These are phyloP conservation scores for Callaeas wilsoni DNA, from an alignment of 2,113 vertebrate genomes.

Conservation along the genomic window DNA sequence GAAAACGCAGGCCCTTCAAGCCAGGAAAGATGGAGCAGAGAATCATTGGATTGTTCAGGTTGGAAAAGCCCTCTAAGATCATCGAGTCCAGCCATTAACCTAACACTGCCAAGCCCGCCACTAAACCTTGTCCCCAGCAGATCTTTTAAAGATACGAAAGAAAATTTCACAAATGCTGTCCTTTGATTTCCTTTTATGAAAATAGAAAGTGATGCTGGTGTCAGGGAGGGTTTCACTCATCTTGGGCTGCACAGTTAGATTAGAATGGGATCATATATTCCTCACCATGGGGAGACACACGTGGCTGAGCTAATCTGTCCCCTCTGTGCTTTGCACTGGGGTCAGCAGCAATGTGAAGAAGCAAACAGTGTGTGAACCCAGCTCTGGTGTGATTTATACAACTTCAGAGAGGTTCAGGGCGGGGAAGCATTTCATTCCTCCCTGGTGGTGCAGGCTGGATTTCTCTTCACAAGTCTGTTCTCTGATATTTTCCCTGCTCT, in stretches of 20 bases:
- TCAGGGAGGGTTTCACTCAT: not conserved
- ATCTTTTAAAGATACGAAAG: not conserved
- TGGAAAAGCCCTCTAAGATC: not conserved
- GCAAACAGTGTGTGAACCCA: not conserved
- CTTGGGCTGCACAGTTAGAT: not conserved
- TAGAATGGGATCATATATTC: not conserved
- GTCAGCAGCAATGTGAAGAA: not conserved
- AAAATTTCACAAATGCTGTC: not conserved
- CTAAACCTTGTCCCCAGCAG: not conserved
- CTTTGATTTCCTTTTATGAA: not conserved
- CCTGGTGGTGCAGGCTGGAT: not conserved
- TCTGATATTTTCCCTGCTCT: slow-evolving; percentile 36
- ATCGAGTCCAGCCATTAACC: not conserved
- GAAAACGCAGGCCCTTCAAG: not conserved
- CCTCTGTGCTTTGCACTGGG: not conserved
- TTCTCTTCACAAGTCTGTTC: not conserved
- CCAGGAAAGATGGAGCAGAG: not conserved
- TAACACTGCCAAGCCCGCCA: not conserved
- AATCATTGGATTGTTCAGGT: not conserved
- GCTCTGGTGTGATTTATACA: slow-evolving; percentile 4
- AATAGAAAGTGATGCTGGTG: not conserved
- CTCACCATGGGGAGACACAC: rapidly evolving
- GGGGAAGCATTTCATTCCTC: slow-evolving; percentile 17
- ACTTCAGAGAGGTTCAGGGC: not conserved
- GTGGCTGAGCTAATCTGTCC: not conserved